These are phyloP conservation scores for Diaprepes abbreviatus DNA, from an alignment of 2,888 invertebrate genomes.

Conservation along the genomic window DNA sequence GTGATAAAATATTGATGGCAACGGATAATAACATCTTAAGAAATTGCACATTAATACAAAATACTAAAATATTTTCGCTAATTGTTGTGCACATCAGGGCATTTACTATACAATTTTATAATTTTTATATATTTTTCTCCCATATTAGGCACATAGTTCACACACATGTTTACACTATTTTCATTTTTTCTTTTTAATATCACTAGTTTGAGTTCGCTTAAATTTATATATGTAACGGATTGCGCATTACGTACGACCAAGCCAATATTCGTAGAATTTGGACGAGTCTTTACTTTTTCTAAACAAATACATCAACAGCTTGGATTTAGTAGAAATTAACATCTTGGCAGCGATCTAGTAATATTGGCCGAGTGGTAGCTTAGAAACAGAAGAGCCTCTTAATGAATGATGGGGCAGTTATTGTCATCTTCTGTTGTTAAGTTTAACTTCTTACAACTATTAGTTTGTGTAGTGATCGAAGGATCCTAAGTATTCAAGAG, in stretches of 20 bases:
- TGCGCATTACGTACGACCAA: slow-evolving; percentile 11
- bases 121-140: slow-evolving; percentile 42
- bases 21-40: slow-evolving; percentile 28
- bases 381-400: slow-evolving; percentile 48
- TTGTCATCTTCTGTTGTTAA: slow-evolving; percentile 57
- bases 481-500: slow-evolving; percentile 97
- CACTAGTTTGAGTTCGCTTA: slow-evolving; percentile 43
- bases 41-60: slow-evolving; percentile 47
- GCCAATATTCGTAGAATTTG: slow-evolving; percentile 8
- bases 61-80: slow-evolving; percentile 48
- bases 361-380: slow-evolving; percentile 22
- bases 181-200: slow-evolving; percentile 54
- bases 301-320: not conserved
- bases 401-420: slow-evolving; percentile 58
- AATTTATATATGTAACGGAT: slow-evolving; percentile 33
- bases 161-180: slow-evolving; percentile 65
- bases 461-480: slow-evolving; percentile 97
- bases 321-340: not conserved
- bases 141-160: slow-evolving; percentile 66
- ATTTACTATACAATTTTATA: slow-evolving; percentile 43
- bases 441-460: slow-evolving; percentile 58
- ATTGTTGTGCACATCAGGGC: slow-evolving; percentile 45
- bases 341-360: slow-evolving; percentile 8
- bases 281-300: slow-evolving; percentile 1
- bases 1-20: slow-evolving; percentile 20